A percentile compares a stretch with the other conserved stretches of the same genome.
Conservation (phyloP, 2,888 invertebrate genomes). For the Amblyjoppa proteus region DNA sequence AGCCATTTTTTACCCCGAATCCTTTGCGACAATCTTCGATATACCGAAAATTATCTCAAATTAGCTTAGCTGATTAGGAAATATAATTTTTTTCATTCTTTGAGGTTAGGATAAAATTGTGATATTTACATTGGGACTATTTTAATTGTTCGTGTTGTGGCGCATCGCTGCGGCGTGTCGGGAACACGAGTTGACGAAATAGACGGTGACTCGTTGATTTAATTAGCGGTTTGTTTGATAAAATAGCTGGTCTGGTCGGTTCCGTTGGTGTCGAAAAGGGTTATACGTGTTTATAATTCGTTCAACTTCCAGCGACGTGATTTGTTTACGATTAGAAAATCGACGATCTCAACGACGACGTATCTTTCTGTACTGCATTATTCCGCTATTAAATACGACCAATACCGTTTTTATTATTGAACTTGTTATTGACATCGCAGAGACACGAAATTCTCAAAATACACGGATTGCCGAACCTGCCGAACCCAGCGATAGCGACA, state of each 20-base stretch:
- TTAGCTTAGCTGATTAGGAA: neutral
- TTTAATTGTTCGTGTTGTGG: neutral
- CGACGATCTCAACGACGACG: slow-evolving; percentile 16
- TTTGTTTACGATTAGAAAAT: neutral
- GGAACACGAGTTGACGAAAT: neutral
- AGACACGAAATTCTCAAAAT: neutral
- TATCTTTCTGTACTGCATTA: slow-evolving; percentile 31
- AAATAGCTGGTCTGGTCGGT: neutral
- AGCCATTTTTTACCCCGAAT: slow-evolving; percentile 86
- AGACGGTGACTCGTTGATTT: neutral
- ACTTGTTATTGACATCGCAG: slow-evolving; percentile 8
- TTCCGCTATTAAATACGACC: neutral
- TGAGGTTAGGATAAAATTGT: slow-evolving; percentile 13
- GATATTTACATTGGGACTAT: neutral
- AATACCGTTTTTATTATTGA: slow-evolving; percentile 10
- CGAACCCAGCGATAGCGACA: neutral
- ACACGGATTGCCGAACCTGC: neutral
- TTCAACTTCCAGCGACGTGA: too few species aligned
- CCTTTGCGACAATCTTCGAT: neutral
- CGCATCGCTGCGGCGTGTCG: neutral
- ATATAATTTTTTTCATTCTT: slow-evolving; percentile 9
- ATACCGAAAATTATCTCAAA: neutral
- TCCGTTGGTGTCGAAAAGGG: neutral
- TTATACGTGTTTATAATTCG: slow-evolving; percentile 8
- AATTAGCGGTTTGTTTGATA: neutral